These are phyloP conservation scores for Thymelicus sylvestris DNA, from an alignment of 2,888 invertebrate genomes.

Conservation along the genomic window DNA sequence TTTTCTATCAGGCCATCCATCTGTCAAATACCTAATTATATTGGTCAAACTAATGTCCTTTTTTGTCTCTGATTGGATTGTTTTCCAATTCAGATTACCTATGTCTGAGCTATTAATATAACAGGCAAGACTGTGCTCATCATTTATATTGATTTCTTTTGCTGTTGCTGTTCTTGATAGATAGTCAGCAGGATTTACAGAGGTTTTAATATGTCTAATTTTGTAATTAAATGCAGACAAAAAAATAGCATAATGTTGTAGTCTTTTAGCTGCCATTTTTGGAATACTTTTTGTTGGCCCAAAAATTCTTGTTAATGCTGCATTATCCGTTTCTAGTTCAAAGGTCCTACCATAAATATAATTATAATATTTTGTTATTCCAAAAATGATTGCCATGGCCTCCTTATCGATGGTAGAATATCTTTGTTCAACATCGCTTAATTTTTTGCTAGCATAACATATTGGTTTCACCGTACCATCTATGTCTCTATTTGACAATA, in stretches of 20 bases:
- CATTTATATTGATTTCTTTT: no score
- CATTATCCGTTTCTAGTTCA: constrained; percentile 47
- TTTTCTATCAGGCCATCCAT: constrained; percentile 38
- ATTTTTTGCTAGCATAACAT: constrained; percentile 43
- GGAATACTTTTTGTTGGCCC: constrained; percentile 42
- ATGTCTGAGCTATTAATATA: constrained; percentile 20
- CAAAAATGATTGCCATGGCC: constrained; percentile 46
- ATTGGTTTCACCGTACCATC: constrained; percentile 38
- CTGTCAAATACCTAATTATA: constrained; percentile 11
- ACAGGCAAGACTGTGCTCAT: constrained; percentile 1
- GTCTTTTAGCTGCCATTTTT: constrained; percentile 50
- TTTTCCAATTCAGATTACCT: constrained; percentile 32
- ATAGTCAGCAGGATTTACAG: constrained; percentile 43
- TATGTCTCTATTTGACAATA: constrained; percentile 33
- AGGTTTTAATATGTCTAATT: constrained; percentile 40
- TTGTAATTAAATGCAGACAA: constrained; percentile 42
- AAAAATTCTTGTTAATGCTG: constrained; percentile 50
- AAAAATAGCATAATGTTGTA: constrained; percentile 48
- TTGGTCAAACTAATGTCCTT: constrained; percentile 29
- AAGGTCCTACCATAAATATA: constrained; percentile 44
- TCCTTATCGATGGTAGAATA: constrained; percentile 45
- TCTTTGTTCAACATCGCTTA: constrained; percentile 39
- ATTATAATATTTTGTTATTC: constrained; percentile 46
- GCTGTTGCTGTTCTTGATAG: constrained; percentile 3
- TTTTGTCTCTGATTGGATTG: constrained; percentile 33